These are phyloP conservation scores for Stenodera caucasica DNA, from an alignment of 2,888 invertebrate genomes.

Conservation along the genomic window DNA sequence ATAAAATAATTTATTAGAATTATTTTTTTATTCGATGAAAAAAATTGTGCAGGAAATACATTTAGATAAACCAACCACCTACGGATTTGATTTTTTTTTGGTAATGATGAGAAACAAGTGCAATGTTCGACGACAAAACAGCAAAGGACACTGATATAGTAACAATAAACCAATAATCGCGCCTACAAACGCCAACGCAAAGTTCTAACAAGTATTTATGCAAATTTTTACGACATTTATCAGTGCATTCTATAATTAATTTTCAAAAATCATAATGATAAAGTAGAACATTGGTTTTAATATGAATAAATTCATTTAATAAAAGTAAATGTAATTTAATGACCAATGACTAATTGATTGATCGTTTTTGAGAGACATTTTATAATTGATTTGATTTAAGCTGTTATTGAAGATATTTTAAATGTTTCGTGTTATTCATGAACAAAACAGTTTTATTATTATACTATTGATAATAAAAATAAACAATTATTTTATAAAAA, in stretches of 20 bases:
- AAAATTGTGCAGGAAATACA: neutral
- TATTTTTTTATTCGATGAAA: neutral
- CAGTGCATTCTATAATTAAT: neutral
- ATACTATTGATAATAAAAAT: neutral
- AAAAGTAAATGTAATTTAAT: neutral
- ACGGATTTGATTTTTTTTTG: constrained; percentile 11
- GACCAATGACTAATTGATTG: too few relatives aligned
- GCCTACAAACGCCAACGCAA: constrained; percentile 16
- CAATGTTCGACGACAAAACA: constrained; percentile 26
- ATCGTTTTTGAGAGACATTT: neutral
- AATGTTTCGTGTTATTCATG: neutral
- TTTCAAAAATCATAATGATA: neutral
- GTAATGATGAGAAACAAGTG: constrained; percentile 8
- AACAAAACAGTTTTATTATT: neutral
- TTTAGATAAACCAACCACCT: constrained; percentile 22
- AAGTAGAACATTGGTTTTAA: neutral
- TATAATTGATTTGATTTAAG: neutral
- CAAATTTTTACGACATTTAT: constrained; percentile 8
- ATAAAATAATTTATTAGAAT: neutral
- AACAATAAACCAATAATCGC: constrained; percentile 18
- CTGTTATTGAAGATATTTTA: neutral
- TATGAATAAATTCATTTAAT: neutral
- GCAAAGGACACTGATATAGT: constrained; percentile 25
- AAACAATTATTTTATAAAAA: neutral
- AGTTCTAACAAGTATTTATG: neutral